Evolutionary conservation across 2,797 vertebrate genomes (phyloP).

Genomic region (Rhynchonycteris naso): DNA sequence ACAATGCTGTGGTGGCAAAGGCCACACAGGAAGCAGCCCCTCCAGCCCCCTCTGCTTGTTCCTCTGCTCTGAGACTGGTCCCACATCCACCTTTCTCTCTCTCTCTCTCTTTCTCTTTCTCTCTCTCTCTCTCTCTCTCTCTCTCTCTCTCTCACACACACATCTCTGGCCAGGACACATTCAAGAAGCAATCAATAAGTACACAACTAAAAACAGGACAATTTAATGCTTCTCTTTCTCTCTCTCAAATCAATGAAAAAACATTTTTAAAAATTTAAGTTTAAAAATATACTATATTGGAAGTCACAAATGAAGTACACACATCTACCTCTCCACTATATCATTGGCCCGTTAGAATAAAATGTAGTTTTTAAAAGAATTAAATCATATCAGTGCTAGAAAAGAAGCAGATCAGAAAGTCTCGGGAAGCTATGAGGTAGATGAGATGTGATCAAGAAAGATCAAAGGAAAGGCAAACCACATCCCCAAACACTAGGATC

Average conservation of each 20-base stretch:
- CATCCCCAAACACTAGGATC: background rate
- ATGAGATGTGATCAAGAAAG: background rate
- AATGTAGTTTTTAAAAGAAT: background rate
- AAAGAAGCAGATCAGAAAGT: background rate
- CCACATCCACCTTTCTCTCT: fast-evolving
- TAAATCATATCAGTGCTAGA: background rate
- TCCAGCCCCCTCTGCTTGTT: background rate
- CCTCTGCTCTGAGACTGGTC: background rate
- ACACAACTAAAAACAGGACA: no score
- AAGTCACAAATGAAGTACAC: background rate
- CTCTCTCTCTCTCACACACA: no score
- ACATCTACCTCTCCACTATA: background rate
- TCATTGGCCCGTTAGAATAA: background rate
- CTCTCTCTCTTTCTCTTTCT: no score
- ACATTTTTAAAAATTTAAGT: background rate
- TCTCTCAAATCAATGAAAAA: no score
- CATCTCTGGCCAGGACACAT: no score
- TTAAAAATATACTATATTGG: background rate
- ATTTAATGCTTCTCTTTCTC: no score
- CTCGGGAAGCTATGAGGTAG: background rate
- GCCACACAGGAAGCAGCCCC: background rate
- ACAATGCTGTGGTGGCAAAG: background rate
- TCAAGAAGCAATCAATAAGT: no score
- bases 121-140: no score
- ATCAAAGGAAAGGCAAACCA: background rate